Base-by-base conservation (phyloP, 1,140 invertebrate species). In the Cotesia typhae region DNA sequence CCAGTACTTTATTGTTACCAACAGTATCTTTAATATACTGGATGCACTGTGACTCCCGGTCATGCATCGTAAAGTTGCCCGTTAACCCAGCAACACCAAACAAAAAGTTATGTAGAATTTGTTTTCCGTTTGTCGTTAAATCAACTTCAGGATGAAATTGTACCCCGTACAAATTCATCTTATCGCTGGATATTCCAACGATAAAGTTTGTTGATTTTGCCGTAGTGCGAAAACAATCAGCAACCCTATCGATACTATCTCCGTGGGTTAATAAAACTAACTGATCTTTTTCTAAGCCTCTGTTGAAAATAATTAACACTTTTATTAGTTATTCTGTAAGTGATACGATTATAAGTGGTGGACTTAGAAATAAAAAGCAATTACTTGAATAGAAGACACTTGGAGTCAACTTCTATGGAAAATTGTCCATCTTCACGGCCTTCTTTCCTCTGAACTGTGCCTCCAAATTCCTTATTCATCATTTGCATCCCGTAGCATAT, bases 401-500 rank as follows among this genome's bases (percentile, higher is more conserved):
- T 92, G 64, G 92, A 91, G 86, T 98, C 95, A 37, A 99, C 90
- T 84, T 96, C 93, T 75, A 99, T 92, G 60, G 90, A 89, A 82
- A 94, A 96, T 84, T 98, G 96, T 36, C 98, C 98, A 90, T 99
- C 98, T 88, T 99, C 98, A 76, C 98, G 88, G 3, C 91, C 89
- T 73, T 95, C 93, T 84, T 96, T 97, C 77, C 92, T 90, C 7
- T 92, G 87, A 52, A 99, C 95, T 4, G 92, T 93, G n/a, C 98
- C 98, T 7, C 95, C 96, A 85, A 98, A 98, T 85, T 98, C 95
- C 88, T 98, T 98, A 85, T 99, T 99, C 87, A 99, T 92, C 93
- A 99, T 94, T 89, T 99, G 98, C 94, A 99, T 97, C 55, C 98
- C 98, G 89, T 99, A 99, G 87, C 98, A 99, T 81, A 99, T 99